These are phyloP conservation scores for Helicoverpa zea DNA, from an alignment of 1,140 invertebrate genomes.

Conservation along the genomic window DNA sequence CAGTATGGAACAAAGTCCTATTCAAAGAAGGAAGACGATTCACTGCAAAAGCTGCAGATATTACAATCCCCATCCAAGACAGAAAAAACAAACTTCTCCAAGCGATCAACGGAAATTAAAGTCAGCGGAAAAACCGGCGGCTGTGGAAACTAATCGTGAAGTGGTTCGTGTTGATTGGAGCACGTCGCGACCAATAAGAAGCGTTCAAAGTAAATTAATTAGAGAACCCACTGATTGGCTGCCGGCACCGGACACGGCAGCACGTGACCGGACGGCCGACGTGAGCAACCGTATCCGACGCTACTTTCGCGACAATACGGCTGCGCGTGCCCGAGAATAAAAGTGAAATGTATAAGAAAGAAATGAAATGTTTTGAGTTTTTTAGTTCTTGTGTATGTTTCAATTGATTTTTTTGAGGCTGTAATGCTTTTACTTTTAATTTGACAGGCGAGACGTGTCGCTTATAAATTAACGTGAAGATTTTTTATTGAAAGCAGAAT, in stretches of 20 bases:
- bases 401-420: background rate
- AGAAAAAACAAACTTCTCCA: background rate
- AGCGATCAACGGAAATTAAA: constrained; percentile 43
- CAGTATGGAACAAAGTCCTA: no score
- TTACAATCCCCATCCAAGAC: constrained; percentile 2
- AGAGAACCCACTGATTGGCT: constrained; percentile 36
- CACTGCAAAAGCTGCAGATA: background rate
- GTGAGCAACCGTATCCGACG: constrained; percentile 47
- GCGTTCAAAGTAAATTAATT: constrained; percentile 47
- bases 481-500: no score
- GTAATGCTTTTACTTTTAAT: constrained; percentile 4
- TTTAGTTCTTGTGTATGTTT: background rate
- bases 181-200: constrained; percentile 46
- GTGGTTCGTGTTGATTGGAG: constrained; percentile 39
- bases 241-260: constrained; percentile 18
- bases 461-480: background rate
- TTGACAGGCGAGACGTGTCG: background rate
- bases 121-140: constrained; percentile 6
- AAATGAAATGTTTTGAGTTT: constrained; percentile 7
- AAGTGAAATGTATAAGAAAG: constrained; percentile 29
- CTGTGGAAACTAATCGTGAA: constrained; percentile 30
- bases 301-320: constrained; percentile 52
- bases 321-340: constrained; percentile 55
- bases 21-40: background rate
- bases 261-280: constrained; percentile 41